Percentiles rank a stretch among this genome's conserved stretches.
Evolutionary conservation across 2,113 vertebrate species (phyloP).

Genomic region (Tragelaphus imberbis): DNA sequence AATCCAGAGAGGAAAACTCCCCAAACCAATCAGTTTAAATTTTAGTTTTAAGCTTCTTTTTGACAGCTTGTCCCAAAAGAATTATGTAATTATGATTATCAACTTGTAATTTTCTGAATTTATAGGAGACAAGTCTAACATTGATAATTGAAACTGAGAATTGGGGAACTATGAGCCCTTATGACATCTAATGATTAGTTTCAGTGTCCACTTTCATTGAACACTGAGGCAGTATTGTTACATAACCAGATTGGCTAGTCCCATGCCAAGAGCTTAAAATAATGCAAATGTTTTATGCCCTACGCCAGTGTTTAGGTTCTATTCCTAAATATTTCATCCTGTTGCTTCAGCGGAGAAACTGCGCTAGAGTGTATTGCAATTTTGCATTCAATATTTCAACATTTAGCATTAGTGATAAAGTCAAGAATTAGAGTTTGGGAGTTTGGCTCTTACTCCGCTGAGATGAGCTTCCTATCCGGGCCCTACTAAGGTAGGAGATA

Average conservation of each 20-base stretch:
- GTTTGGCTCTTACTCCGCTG: neutral
- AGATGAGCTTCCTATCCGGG: neutral
- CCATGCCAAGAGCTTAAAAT: neutral
- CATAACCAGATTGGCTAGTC: neutral
- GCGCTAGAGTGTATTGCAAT: neutral
- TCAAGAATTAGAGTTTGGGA: neutral
- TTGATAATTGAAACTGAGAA: constrained; percentile 6
- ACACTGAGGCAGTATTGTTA: neutral
- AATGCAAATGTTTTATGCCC: neutral
- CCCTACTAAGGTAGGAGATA: neutral
- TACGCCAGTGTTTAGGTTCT: neutral
- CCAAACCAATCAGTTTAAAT: constrained; percentile 48
- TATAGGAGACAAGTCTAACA: neutral
- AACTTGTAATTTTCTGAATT: constrained; percentile 28
- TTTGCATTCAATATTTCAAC: neutral
- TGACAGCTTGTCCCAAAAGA: constrained; percentile 30
- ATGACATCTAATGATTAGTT: neutral
- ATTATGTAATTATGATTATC: constrained; percentile 24
- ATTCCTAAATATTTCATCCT: neutral
- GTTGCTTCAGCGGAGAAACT: neutral
- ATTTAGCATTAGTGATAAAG: neutral
- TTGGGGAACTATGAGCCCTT: neutral
- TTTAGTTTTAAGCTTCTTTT: neutral
- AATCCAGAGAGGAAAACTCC: constrained; percentile 60
- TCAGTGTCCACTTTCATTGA: neutral